A percentile compares a stretch with the other conserved stretches of the same genome.
Evolutionary conservation across 1,140 invertebrate genomes (phyloP).

Genomic region (Bradysia coprophila): DNA sequence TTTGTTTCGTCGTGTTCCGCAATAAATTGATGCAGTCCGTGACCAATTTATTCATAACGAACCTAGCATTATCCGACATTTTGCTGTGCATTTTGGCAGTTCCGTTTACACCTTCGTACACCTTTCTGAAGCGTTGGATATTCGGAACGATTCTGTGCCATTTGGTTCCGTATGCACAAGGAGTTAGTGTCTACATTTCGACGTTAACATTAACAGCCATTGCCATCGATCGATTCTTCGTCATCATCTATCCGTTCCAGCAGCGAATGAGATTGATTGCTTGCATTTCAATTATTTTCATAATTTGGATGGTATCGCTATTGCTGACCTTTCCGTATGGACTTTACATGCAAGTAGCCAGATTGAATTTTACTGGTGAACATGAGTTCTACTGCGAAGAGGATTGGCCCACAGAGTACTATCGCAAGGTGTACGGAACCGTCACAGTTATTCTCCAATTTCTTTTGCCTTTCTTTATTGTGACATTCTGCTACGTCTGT

Average conservation of each 20-base stretch:
- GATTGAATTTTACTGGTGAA: conserved; percentile 4
- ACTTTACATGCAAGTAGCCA: conserved; percentile 43
- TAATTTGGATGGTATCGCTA: conserved; percentile 73
- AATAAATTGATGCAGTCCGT: conserved; percentile 90
- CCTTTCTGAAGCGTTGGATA: conserved; percentile 68
- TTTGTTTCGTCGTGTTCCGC: conserved; percentile 71
- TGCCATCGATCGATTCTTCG: conserved; percentile 82
- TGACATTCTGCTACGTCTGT: conserved; percentile 75
- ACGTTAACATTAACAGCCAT: conserved; percentile 86
- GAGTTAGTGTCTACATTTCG: conserved; percentile 80
- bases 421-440: conserved; percentile 55
- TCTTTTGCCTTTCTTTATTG: conserved; percentile 76
- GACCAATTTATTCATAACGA: conserved; percentile 92
- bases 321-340: conserved; percentile 77
- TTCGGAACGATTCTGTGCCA: conserved; percentile 73
- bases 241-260: conserved; percentile 84
- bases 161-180: conserved; percentile 71
- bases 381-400: conserved; percentile 51
- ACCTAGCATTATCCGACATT: conserved; percentile 81
- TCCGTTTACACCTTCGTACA: conserved; percentile 77
- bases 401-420: conserved; percentile 58
- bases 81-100: conserved; percentile 75
- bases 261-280: conserved; percentile 65
- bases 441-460: conserved; percentile 79
- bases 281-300: conserved; percentile 59